Percentiles rank a stretch among this genome's conserved stretches.
phyloP scores from a whole-genome alignment of 2,888 invertebrate genomes.

The Yponomeuta evonymella region DNA sequence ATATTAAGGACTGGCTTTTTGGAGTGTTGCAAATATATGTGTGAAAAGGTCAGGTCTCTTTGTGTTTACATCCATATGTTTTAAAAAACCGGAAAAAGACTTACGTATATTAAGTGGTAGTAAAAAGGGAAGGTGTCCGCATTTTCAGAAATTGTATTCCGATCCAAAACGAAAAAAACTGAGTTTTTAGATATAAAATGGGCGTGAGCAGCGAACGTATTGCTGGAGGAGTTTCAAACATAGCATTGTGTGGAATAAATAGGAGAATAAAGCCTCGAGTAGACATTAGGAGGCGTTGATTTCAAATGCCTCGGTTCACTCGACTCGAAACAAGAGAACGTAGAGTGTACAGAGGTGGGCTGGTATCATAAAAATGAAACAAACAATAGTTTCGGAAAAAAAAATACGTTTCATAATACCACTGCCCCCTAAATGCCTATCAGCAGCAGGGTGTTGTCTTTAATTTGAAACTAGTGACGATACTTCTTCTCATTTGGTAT shows the following conservation, averaged over 20 bases:
- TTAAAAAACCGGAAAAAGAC: background rate
- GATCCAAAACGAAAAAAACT: background rate
- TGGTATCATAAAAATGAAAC: too few relatives aligned
- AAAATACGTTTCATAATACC: too few relatives aligned
- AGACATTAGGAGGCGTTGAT: background rate
- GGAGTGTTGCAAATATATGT: too few relatives aligned
- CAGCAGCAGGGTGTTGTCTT: too few relatives aligned
- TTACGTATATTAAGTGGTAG: background rate
- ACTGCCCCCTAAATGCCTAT: too few relatives aligned
- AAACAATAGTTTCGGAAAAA: too few relatives aligned
- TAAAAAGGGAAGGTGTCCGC: background rate
- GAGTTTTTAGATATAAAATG: background rate
- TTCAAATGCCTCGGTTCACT: background rate
- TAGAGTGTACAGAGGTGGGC: too few relatives aligned
- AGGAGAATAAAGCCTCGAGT: background rate
- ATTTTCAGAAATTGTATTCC: background rate
- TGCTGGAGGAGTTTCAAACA: background rate
- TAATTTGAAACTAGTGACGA: too few relatives aligned
- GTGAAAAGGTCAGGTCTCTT: too few relatives aligned
- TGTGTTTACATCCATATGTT: too few relatives aligned
- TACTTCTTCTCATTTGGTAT: too few relatives aligned
- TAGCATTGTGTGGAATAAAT: background rate
- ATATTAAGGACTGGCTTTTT: too few relatives aligned
- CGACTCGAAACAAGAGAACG: background rate
- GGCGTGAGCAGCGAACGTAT: background rate